Evolutionary conservation across 2,888 invertebrate species (phyloP).

Genomic region (Heteromyza rotundicornis): DNA sequence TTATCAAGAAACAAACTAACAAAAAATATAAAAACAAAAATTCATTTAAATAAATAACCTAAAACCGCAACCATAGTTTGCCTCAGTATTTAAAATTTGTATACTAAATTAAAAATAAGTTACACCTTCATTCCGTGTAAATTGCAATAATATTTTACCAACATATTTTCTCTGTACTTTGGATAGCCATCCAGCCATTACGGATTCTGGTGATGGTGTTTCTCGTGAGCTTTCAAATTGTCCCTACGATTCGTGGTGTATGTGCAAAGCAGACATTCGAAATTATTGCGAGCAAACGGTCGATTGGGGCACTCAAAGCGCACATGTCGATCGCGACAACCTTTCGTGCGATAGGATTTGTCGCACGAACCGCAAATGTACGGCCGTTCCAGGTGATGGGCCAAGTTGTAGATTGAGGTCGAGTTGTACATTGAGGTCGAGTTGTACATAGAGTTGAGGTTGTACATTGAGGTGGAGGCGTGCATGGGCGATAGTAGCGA

Average conservation of each 20-base stretch:
- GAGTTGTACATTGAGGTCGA: neutral
- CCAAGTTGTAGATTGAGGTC: no score
- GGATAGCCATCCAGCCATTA: no score
- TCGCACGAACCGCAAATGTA: constrained; percentile 39
- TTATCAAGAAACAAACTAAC: no score
- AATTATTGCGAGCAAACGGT: constrained; percentile 72
- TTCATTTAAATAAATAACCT: no score
- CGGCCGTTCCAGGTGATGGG: constrained; percentile 13
- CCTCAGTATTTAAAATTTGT: no score
- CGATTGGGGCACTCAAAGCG: constrained; percentile 69
- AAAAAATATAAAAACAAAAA: no score
- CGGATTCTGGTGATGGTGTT: constrained; percentile 65
- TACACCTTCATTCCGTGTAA: no score
- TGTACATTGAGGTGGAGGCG: constrained; percentile 12
- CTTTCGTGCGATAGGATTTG: constrained; percentile 52
- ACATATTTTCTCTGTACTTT: no score
- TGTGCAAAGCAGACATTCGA: constrained; percentile 73
- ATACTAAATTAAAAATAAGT: no score
- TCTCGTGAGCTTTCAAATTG: constrained; percentile 71
- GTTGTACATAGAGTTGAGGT: no score
- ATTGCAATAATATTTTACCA: no score
- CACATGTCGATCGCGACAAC: constrained; percentile 69
- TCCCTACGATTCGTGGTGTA: constrained; percentile 75
- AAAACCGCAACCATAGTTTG: no score
- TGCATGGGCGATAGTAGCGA: constrained; percentile 13